Evolutionary conservation across 53 echinoderm and acorn worm species (phyloP).

Genomic region (Apostichopus leukothele): DNA sequence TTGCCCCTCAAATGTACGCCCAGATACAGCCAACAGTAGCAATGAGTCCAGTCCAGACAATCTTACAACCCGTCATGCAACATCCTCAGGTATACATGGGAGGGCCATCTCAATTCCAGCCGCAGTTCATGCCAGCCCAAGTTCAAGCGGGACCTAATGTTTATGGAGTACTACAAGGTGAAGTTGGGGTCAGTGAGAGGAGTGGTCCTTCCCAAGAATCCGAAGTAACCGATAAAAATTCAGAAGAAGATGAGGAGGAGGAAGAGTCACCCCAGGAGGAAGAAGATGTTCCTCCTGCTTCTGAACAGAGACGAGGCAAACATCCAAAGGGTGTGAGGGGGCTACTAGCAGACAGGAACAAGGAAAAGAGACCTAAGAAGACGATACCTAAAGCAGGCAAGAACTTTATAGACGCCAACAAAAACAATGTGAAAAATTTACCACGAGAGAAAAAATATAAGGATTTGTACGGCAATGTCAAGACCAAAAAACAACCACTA

Average conservation of each 20-base stretch:
- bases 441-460: constrained; percentile 62
- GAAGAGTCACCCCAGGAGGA: neutral
- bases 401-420: constrained; percentile 49
- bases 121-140: constrained; percentile 46
- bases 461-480: constrained; percentile 55
- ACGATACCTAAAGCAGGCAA: neutral
- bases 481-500: constrained; percentile 50
- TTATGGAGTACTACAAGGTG: constrained; percentile 9
- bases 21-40: constrained; percentile 29
- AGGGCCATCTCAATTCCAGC: constrained; percentile 23
- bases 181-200: no score
- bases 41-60: constrained; percentile 47
- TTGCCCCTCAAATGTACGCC: constrained; percentile 37
- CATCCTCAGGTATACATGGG: constrained; percentile 46
- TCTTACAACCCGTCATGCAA: constrained; percentile 34
- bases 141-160: constrained; percentile 33
- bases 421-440: constrained; percentile 40
- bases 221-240: neutral
- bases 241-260: neutral
- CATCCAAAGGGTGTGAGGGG: constrained; percentile 37
- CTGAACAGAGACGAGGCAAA: neutral
- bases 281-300: neutral
- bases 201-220: constrained; percentile 1
- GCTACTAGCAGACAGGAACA: neutral
- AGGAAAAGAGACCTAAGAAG: neutral